These are phyloP conservation scores for Lutjanus argentimaculatus DNA, from an alignment of 2,797 vertebrate species.

Conservation along the genomic window DNA sequence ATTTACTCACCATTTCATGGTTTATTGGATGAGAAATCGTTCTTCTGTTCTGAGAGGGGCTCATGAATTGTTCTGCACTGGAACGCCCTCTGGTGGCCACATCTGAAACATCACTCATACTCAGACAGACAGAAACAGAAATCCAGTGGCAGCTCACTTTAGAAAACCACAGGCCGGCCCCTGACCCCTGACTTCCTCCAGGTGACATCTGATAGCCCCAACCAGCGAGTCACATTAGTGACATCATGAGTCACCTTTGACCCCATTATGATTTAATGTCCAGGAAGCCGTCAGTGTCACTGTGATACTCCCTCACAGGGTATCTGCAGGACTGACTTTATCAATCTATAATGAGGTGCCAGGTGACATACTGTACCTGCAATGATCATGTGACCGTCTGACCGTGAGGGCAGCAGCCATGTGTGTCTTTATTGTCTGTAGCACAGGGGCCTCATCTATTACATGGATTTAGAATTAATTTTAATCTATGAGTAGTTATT, in stretches of 20 bases:
- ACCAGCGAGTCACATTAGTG: neutral
- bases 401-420: neutral
- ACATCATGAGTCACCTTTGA: conserved; percentile 14
- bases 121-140: neutral
- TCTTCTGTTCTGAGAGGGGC: neutral
- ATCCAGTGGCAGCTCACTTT: neutral
- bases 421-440: neutral
- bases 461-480: too few relatives aligned
- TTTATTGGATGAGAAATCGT: neutral
- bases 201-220: conserved; percentile 17
- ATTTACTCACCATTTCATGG: too few relatives aligned
- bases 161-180: neutral
- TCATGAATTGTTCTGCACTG: neutral
- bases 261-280: neutral
- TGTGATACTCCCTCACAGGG: neutral
- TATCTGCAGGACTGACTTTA: neutral
- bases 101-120: too few relatives aligned
- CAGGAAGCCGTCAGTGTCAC: neutral
- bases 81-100: conserved; percentile 43
- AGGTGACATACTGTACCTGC: neutral
- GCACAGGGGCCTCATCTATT: too few relatives aligned
- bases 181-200: conserved; percentile 19
- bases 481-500: too few relatives aligned
- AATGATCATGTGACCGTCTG: neutral
- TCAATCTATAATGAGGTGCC: neutral